These are phyloP conservation scores for Rhagophthalmus giganteus DNA, from an alignment of 2,888 invertebrate genomes.

Conservation along the genomic window DNA sequence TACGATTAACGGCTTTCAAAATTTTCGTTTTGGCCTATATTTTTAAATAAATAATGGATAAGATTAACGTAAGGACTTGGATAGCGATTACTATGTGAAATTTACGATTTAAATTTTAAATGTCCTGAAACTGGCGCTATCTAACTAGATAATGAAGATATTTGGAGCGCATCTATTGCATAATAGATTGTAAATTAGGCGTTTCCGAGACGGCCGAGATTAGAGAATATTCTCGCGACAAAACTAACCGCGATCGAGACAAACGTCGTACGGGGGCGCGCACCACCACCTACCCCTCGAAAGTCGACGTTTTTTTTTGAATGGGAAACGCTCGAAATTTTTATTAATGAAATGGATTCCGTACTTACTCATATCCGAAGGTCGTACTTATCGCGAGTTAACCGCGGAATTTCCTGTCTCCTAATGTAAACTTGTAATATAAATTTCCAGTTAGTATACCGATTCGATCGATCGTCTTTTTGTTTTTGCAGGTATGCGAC, in stretches of 20 bases:
- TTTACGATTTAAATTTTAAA: slow-evolving; percentile 22
- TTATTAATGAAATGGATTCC: slow-evolving; percentile 26
- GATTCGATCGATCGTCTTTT: too few relatives aligned
- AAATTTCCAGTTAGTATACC: too few relatives aligned
- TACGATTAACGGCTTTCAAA: background rate
- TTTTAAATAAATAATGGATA: slow-evolving; percentile 16
- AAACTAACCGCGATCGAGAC: too few relatives aligned
- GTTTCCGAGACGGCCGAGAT: slow-evolving; percentile 1
- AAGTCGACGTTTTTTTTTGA: too few relatives aligned
- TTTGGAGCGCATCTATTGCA: slow-evolving; percentile 18
- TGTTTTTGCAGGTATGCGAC: slow-evolving; percentile 84
- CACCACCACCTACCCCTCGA: too few relatives aligned
- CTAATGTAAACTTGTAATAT: slow-evolving; percentile 13
- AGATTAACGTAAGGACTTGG: slow-evolving; percentile 13
- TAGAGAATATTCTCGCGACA: too few relatives aligned
- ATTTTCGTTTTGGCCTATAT: slow-evolving; percentile 3
- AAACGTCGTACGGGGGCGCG: too few relatives aligned
- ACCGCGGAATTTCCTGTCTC: slow-evolving; percentile 25
- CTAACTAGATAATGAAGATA: slow-evolving; percentile 20
- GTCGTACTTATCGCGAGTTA: slow-evolving; percentile 21
- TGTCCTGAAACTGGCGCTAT: slow-evolving; percentile 19
- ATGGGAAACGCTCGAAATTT: too few relatives aligned
- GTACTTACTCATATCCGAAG: slow-evolving; percentile 20
- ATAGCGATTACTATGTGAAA: slow-evolving; percentile 13
- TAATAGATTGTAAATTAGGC: slow-evolving; percentile 12